phyloP scores from a whole-genome alignment of 2,797 vertebrate species.

The Pantherophis vulpinus region DNA sequence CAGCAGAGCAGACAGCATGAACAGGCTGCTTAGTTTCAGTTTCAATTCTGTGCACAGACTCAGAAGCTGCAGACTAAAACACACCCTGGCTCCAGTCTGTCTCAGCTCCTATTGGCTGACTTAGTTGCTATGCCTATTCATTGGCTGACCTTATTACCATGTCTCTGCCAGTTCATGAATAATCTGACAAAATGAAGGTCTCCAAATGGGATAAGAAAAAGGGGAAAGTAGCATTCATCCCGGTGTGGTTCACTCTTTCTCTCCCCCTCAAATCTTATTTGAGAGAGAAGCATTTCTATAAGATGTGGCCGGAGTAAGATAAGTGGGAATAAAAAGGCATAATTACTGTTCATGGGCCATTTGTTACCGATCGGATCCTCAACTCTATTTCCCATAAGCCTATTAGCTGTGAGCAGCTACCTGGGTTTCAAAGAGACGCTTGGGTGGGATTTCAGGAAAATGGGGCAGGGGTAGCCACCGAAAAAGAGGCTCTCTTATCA shows the following conservation, averaged over 20 bases:
- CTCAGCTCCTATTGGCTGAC: too few species aligned
- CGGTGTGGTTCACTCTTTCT: slow-evolving; percentile 32
- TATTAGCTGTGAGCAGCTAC: not conserved
- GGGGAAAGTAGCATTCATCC: rapidly evolving
- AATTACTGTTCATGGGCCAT: slow-evolving; percentile 50
- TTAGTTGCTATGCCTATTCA: too few species aligned
- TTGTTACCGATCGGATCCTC: slow-evolving; percentile 47
- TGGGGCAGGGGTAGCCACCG: not conserved
- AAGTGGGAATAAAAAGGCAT: slow-evolving; percentile 45
- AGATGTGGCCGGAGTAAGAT: slow-evolving; percentile 43
- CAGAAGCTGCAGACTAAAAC: too few species aligned
- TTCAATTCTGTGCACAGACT: too few species aligned
- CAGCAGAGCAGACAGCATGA: too few species aligned
- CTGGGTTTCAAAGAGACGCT: not conserved
- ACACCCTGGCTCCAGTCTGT: too few species aligned
- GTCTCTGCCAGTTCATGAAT: too few species aligned
- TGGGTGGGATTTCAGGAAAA: not conserved
- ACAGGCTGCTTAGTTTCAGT: too few species aligned
- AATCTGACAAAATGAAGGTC: too few species aligned
- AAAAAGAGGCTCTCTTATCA: not conserved
- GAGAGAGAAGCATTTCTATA: slow-evolving; percentile 34
- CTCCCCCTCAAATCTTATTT: slow-evolving; percentile 8
- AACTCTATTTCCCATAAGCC: not conserved
- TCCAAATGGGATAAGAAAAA: not conserved
- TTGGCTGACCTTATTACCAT: too few species aligned